Evolutionary conservation across 2,113 vertebrate species (phyloP).

Genomic region (Smithornis capensis): DNA sequence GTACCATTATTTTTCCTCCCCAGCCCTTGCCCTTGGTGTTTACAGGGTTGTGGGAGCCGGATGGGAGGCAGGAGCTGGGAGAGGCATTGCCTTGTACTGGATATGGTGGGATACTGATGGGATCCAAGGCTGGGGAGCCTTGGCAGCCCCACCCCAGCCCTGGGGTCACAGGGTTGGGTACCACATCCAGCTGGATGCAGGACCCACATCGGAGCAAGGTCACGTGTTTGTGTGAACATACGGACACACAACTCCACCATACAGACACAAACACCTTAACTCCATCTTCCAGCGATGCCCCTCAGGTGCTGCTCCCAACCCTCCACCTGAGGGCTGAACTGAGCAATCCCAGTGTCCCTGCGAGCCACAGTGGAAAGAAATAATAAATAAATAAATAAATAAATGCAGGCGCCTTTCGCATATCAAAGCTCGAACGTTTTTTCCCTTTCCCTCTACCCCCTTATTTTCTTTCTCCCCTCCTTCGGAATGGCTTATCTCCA

Average conservation of each 20-base stretch:
- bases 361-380: rapidly evolving
- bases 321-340: background rate
- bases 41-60: background rate
- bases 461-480: background rate
- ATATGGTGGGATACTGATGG: background rate
- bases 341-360: background rate
- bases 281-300: rapidly evolving
- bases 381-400: background rate
- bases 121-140: background rate
- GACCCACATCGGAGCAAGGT: rapidly evolving
- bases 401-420: background rate
- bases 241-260: background rate
- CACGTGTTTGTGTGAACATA: rapidly evolving
- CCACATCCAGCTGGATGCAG: background rate
- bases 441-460: background rate
- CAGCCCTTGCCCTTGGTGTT: background rate
- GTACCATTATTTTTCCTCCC: background rate
- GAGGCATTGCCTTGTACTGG: background rate
- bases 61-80: background rate
- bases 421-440: background rate
- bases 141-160: background rate
- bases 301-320: background rate
- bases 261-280: rapidly evolving
- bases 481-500: slow-evolving; percentile 46
- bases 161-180: background rate